Percentiles rank a stretch among this genome's conserved stretches.
Conservation (phyloP, 2,888 invertebrate species). For the Chloromyia formosa region DNA sequence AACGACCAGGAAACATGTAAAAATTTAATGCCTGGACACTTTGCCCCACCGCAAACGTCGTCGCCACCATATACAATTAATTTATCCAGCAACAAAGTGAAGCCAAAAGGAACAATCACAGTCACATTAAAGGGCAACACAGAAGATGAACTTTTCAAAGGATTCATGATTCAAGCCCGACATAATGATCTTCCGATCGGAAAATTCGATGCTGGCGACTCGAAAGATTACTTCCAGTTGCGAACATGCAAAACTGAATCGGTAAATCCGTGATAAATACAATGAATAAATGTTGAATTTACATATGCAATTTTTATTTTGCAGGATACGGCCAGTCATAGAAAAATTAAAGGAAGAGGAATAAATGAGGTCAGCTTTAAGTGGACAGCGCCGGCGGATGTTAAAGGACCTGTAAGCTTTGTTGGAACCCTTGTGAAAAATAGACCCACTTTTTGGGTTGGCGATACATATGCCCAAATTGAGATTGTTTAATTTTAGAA, state of each 20-base stretch:
- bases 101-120: conserved; percentile 61
- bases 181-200: conserved; percentile 71
- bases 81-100: conserved; percentile 62
- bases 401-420: conserved; percentile 72
- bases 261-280: conserved; percentile 41
- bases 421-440: conserved; percentile 75
- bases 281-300: not conserved
- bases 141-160: conserved; percentile 68
- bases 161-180: conserved; percentile 74
- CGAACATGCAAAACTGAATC: conserved; percentile 32
- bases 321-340: conserved; percentile 76
- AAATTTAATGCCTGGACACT: conserved; percentile 76
- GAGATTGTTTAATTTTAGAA: not conserved
- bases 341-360: conserved; percentile 65
- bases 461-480: conserved; percentile 63
- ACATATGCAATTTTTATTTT: conserved; percentile 52
- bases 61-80: conserved; percentile 70
- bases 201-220: conserved; percentile 67
- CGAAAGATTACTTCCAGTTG: not conserved
- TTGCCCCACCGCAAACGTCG: conserved; percentile 67
- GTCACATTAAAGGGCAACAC: conserved; percentile 64
- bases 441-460: conserved; percentile 78
- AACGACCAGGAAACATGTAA: conserved; percentile 66
- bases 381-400: conserved; percentile 73
- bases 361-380: conserved; percentile 68